Percentiles rank a stretch among this genome's conserved stretches.
Conservation (phyloP, 2,888 invertebrate genomes). For the Horisme vitalbata region DNA sequence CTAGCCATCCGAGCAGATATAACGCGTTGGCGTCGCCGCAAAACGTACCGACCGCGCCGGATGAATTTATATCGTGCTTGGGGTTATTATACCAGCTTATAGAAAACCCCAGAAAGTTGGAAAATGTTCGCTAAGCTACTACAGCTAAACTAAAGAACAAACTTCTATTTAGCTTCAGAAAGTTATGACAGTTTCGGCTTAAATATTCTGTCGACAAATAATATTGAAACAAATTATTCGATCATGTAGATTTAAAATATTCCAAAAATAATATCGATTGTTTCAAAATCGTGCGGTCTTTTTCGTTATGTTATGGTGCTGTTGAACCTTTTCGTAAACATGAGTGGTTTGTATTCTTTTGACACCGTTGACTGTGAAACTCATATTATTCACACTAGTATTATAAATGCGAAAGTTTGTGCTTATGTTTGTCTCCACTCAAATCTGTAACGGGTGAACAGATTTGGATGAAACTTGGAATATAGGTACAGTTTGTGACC, state of each 20-base stretch:
- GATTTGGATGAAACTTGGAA: no score
- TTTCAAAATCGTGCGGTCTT: slow-evolving; percentile 23
- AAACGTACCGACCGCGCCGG: slow-evolving; percentile 34
- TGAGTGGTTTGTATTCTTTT: slow-evolving; percentile 12
- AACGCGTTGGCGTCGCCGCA: slow-evolving; percentile 44
- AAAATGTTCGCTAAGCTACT: slow-evolving; percentile 23
- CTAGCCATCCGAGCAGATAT: slow-evolving; percentile 56
- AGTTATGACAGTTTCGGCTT: slow-evolving; percentile 2
- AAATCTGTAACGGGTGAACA: no score
- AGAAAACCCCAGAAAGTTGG: slow-evolving; percentile 33
- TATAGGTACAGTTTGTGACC: no score
- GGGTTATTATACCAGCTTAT: slow-evolving; percentile 45
- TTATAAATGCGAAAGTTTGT: no score
- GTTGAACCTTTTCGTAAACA: slow-evolving; percentile 28
- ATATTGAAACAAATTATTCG: slow-evolving; percentile 16
- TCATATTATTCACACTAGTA: slow-evolving; percentile 25
- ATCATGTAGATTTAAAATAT: slow-evolving; percentile 15
- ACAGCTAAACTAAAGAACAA: slow-evolving; percentile 5
- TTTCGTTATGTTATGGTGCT: slow-evolving; percentile 18
- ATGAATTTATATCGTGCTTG: slow-evolving; percentile 53
- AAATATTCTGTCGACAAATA: slow-evolving; percentile 5
- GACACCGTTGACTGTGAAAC: slow-evolving; percentile 27
- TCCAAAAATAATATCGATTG: slow-evolving; percentile 27
- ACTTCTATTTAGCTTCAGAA: background rate
- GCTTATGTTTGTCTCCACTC: no score